Conservation (phyloP, 2,113 vertebrate genomes). For the Dascyllus trimaculatus region DNA sequence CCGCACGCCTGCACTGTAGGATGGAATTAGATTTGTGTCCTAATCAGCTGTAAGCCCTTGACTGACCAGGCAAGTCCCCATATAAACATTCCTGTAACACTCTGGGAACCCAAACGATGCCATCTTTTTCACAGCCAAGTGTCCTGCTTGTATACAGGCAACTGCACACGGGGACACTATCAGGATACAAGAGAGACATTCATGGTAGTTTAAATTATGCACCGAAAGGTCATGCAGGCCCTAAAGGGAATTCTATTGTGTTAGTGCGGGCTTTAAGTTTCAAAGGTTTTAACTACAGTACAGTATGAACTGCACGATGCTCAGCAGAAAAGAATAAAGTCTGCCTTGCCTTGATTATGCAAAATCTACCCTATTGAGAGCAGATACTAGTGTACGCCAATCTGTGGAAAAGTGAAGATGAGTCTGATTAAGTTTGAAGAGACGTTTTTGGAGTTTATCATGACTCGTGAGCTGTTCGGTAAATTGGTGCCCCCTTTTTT, state of each 20-base stretch:
- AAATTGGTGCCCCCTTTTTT: background rate
- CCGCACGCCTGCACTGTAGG: constrained; percentile 37
- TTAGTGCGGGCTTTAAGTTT: constrained; percentile 47
- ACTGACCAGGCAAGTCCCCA: constrained; percentile 59
- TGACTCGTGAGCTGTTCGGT: background rate
- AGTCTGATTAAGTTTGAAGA: constrained; percentile 18
- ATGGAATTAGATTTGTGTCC: constrained; percentile 77
- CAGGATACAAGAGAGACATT: constrained; percentile 36
- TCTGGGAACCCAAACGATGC: constrained; percentile 42
- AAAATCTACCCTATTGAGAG: constrained; percentile 28
- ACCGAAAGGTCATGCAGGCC: constrained; percentile 59
- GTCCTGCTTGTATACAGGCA: constrained; percentile 27
- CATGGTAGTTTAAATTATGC: constrained; percentile 53
- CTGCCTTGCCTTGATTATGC: constrained; percentile 47
- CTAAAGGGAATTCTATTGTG: constrained; percentile 41
- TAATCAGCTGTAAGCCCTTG: constrained; percentile 71
- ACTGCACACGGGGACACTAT: constrained; percentile 37
- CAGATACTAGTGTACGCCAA: constrained; percentile 8
- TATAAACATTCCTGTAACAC: constrained; percentile 52
- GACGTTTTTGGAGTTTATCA: background rate
- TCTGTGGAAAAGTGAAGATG: constrained; percentile 14
- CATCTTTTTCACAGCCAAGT: constrained; percentile 49
- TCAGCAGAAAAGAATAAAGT: constrained; percentile 28
- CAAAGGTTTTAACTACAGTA: constrained; percentile 44
- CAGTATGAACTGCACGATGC: constrained; percentile 27